Base-by-base conservation (phyloP, 1,140 invertebrate species). In the Drepana arcuata region DNA sequence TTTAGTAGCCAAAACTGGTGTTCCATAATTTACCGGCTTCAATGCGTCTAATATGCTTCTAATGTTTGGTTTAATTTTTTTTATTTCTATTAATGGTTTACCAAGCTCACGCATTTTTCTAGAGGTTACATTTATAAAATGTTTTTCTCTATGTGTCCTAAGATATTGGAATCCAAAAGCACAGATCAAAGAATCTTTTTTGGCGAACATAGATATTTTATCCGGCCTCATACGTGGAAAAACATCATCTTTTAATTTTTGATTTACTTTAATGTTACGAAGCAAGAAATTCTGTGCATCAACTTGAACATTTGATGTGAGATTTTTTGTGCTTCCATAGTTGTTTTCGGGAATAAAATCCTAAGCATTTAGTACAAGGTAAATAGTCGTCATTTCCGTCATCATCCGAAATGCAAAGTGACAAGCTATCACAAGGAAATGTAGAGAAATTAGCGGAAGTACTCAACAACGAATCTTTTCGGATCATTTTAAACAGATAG, bases 101-200 rank as follows among this genome's bases (percentile, higher is more conserved):
- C 32, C 44, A 16, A 57, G 31, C 38, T 57, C 50, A 11, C 54
- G 14, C 46, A 54, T 54, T 42, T 57, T 53, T 12, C 50, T 14
- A 16, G 54, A 57, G 7, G 44, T 46, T 7, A 52, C 40, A 34
- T 42, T 48, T 21, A 48, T 39, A 32, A 54, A 48, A 41, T 59
- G 51, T 35, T 35, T 39, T 35, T 52, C 42, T 13, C 43, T 30
- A 31, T 58, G 55, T 30, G 16, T 39, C 37, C 41, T 51, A 7
- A 52, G 14, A 41, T 59, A 52, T 39, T 41, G 47, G 7, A 23
- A 18, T 14, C 31, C 51, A 50, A 52, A 59, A n/a, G 38, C 38
- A 48, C 55, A 59, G 34, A 59, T 59, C 18, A 55, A 39, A 11
- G 30, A 7, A 42, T 59, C 48, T 37, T 43, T 51, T 38, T 52